Base-by-base conservation (phyloP, 1,140 invertebrate genomes). In the Aricia agestis region DNA sequence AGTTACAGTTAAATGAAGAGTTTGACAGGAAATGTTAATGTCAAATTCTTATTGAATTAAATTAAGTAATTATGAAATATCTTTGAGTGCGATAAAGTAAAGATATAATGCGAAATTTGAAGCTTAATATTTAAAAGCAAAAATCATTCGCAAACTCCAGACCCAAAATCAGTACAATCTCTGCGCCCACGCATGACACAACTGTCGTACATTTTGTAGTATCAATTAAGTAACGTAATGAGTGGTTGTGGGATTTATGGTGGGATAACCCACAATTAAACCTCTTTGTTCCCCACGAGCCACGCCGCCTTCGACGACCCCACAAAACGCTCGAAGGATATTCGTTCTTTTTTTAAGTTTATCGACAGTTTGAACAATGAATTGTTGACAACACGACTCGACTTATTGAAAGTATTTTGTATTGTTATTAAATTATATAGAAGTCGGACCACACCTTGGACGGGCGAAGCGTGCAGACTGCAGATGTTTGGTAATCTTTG, bases 141-240 rank as follows among this genome's bases (percentile, higher is more conserved):
- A 36, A 36, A 36, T 36, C 36, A 36, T 2, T 36, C 9, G 45
- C 45, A 52, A 52, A 15, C 5, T 52, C 36, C 36, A 36, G 36
- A 52, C 45, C 45, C 45, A 52, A 52, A 52, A 52, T 52, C 45
- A 13, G 45, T 52, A 52, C 45, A 52, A 52, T 13, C 59, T 11
- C 19, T 59, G 58, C n/a, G 59, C 59, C 59, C 59, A 63, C 17
- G 59, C 59, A 25, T 19, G 45, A 15, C 45, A 52, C 45, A 52
- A 52, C 45, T 52, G 52, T 65, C 66, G 18, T 68, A 19, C 17
- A n/a, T 25, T 69, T 32, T 69, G 45, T 61, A 32, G 66, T 19
- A 63, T 88, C 86, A 88, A 88, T 88, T 88, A 88, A 86, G 81
- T 83, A 83, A 82, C 77, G 76, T 87, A 87, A 87, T 87, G 82